A percentile compares a stretch with the other conserved stretches of the same genome.
Conservation (phyloP, 2,797 vertebrate species). For the Siniperca obscura region DNA sequence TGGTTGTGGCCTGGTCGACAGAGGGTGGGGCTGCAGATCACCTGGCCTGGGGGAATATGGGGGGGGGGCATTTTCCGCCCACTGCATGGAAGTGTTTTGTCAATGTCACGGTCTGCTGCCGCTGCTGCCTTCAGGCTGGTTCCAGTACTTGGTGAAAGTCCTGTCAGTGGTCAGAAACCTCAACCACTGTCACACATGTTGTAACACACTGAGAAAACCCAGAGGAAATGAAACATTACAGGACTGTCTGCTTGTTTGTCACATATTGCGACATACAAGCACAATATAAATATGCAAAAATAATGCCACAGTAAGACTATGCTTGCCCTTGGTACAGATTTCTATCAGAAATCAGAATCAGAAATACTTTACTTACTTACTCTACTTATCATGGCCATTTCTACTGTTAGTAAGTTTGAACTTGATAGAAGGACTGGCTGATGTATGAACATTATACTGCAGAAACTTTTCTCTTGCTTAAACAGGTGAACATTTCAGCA, state of each 20-base stretch:
- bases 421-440: constrained; percentile 23
- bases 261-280: not conserved
- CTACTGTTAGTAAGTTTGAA: constrained; percentile 6
- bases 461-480: constrained; percentile 26
- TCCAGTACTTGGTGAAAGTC: constrained; percentile 63
- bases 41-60: constrained; percentile 58
- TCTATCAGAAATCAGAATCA: not conserved
- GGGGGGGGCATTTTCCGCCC: constrained; percentile 51
- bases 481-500: constrained; percentile 51
- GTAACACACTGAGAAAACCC: constrained; percentile 46
- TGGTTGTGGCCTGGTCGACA: constrained; percentile 50
- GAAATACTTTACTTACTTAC: too few relatives aligned
- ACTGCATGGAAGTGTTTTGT: constrained; percentile 65
- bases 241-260: constrained; percentile 18
- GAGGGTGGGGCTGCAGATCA: constrained; percentile 61
- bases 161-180: constrained; percentile 75
- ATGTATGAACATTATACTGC: constrained; percentile 15
- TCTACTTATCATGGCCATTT: not conserved
- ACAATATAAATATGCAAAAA: constrained; percentile 4
- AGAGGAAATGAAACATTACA: constrained; percentile 45
- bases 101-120: constrained; percentile 67
- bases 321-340: constrained; percentile 1
- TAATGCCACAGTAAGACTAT: not conserved
- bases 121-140: constrained; percentile 60
- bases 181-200: constrained; percentile 67